These are phyloP conservation scores for Arrhamphus sclerolepis DNA, from an alignment of 2,797 vertebrate species.

Conservation along the genomic window DNA sequence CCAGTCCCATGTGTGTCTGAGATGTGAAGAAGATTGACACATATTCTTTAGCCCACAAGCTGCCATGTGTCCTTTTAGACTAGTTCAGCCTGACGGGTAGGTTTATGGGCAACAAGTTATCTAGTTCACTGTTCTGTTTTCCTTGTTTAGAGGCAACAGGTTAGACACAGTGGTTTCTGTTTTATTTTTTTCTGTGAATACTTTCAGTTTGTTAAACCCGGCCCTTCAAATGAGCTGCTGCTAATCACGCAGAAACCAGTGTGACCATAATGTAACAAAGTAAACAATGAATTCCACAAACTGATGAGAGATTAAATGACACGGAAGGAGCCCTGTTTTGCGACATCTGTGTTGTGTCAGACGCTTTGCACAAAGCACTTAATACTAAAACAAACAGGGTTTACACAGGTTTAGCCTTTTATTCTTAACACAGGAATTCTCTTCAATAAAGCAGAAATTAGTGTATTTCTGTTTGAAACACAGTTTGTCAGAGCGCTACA, in stretches of 20 bases:
- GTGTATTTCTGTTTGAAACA: conserved; percentile 18
- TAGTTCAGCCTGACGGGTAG: conserved; percentile 63
- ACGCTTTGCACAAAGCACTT: conserved; percentile 3
- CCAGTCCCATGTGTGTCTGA: not conserved
- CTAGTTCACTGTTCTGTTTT: not conserved
- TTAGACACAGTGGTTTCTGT: not conserved
- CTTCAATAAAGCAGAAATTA: conserved; percentile 2
- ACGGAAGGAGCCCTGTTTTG: conserved; percentile 5
- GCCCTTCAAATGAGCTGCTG: not conserved
- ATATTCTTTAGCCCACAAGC: conserved; percentile 8
- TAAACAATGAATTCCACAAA: conserved; percentile 20
- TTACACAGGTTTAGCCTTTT: not conserved
- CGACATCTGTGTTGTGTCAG: not conserved
- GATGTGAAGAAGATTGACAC: not conserved
- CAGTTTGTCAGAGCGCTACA: not conserved
- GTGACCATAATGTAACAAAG: not conserved
- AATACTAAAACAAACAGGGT: conserved; percentile 7
- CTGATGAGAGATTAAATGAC: conserved; percentile 7
- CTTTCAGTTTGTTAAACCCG: not conserved
- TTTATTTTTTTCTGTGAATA: conserved; percentile 8
- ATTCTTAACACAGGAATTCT: conserved; percentile 2
- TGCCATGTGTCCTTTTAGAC: conserved; percentile 31
- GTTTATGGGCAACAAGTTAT: conserved; percentile 19
- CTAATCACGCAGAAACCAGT: not conserved
- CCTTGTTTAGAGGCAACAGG: not conserved